Base-by-base conservation (phyloP, 2,888 invertebrate genomes). In the Furcula furcula region DNA sequence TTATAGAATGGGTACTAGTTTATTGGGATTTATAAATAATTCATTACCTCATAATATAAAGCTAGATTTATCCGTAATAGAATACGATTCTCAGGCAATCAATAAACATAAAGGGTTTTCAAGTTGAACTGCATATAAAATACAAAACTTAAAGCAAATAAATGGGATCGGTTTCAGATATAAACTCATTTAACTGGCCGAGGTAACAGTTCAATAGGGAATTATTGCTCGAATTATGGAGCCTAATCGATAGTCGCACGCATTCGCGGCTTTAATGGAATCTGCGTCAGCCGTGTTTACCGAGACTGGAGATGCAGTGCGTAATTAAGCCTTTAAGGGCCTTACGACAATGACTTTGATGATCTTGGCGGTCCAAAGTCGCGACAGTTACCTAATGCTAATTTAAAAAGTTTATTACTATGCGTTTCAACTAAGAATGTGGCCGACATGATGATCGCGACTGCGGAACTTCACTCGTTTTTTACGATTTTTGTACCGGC, bases 191-290 rank as follows among this genome's bases (percentile, higher is more conserved):
- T 64, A 69, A 64, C 64, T 62, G 54, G 55, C 55, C 51, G 41
- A 65, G 54, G 61, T 55, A 69, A 73, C 73, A 75, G 73, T 72
- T 74, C 71, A 78, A 78, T 75, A 56, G 77, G 69, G 66, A 73
- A 63, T 78, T 80, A 80, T 76, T 70, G 67, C 64, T 67, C 59
- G 66, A 71, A 78, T 75, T 76, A 76, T 63, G 43, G 54, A 41
- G 54, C 65, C 65, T 76, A 78, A 78, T 76, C 70, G 72, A 66
- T 65, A 64, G 68, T 62, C 55, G 64, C 69, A 72, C 66, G 73
- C 71, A 71, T 72, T 67, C 64, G 62, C 51, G 59, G 60, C 63
- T 63, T 53, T 54, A 59, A 73, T 62, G 65, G 66, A 61, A 67
- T 65, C 65, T 59, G 59, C 63, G 65, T 66, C 70, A 64, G 65